A percentile compares a stretch with the other conserved stretches of the same genome.
These are phyloP conservation scores for Lepetodrilus schrolli DNA, from an alignment of 2,888 invertebrate species.

Conservation along the genomic window DNA sequence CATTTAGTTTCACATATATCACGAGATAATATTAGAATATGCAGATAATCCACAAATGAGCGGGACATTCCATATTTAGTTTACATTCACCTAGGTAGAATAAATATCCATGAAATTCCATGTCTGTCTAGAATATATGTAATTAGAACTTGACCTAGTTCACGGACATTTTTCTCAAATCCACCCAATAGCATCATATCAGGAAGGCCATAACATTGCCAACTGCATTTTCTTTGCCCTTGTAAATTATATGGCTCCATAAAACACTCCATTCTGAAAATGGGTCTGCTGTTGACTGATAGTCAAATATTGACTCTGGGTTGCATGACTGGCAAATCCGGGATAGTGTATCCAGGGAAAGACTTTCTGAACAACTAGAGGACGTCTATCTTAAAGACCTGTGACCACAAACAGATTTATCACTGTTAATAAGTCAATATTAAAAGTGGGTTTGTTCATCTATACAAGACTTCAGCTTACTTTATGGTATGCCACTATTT, in stretches of 20 bases:
- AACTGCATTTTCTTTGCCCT: neutral
- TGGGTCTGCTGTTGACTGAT: constrained; percentile 8
- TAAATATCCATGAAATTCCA: neutral
- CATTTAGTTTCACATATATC: neutral
- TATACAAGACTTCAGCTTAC: too few relatives aligned
- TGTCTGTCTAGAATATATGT: neutral
- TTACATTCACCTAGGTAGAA: neutral
- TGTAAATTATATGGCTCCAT: neutral
- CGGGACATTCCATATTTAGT: neutral
- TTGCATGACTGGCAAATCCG: constrained; percentile 8
- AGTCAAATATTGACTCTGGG: neutral
- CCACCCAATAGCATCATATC: neutral
- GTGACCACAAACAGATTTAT: neutral
- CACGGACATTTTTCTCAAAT: neutral
- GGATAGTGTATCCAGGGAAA: neutral
- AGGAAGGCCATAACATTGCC: neutral
- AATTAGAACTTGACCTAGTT: neutral
- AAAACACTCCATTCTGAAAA: constrained; percentile 19
- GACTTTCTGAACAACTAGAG: neutral
- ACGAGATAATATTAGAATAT: neutral
- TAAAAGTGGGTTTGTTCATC: neutral
- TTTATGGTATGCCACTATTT: too few relatives aligned
- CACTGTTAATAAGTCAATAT: neutral
- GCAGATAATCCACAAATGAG: neutral
- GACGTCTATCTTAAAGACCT: neutral